Evolutionary conservation across 2,797 vertebrate genomes (phyloP).

Genomic region (Gymnothorax reevesii): DNA sequence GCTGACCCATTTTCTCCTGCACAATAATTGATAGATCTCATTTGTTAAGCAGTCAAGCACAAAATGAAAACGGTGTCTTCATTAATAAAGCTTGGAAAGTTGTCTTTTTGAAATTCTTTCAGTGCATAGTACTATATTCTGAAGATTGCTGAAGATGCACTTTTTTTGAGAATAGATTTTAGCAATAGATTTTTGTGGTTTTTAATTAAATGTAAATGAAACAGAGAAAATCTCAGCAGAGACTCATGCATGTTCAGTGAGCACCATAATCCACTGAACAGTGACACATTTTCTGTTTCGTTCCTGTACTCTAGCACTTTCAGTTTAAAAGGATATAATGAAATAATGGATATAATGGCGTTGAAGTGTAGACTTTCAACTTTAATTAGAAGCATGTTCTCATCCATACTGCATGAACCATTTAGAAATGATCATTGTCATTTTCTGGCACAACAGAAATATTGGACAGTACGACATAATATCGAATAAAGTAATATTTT

Average conservation of each 20-base stretch:
- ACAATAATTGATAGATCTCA: neutral
- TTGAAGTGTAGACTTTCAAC: too few relatives aligned
- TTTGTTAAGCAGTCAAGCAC: neutral
- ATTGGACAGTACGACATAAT: too few relatives aligned
- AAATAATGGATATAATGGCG: too few relatives aligned
- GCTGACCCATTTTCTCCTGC: neutral
- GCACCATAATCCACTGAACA: neutral
- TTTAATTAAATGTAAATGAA: neutral
- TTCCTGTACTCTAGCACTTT: too few relatives aligned
- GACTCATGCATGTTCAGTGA: neutral
- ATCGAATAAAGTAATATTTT: too few relatives aligned
- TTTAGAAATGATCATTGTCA: too few relatives aligned
- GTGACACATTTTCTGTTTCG: too few relatives aligned
- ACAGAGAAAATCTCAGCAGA: neutral
- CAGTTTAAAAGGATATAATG: too few relatives aligned
- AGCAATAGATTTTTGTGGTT: neutral
- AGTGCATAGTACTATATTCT: neutral
- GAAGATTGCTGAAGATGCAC: neutral
- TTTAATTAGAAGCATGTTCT: too few relatives aligned
- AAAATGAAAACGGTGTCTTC: neutral
- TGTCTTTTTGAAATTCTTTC: neutral
- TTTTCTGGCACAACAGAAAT: too few relatives aligned
- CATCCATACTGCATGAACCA: too few relatives aligned
- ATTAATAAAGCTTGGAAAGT: neutral
- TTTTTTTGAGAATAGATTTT: neutral